Percentiles rank a stretch among this genome's conserved stretches.
Conservation (phyloP, 2,113 vertebrate species). For the Nettapus auritus region DNA sequence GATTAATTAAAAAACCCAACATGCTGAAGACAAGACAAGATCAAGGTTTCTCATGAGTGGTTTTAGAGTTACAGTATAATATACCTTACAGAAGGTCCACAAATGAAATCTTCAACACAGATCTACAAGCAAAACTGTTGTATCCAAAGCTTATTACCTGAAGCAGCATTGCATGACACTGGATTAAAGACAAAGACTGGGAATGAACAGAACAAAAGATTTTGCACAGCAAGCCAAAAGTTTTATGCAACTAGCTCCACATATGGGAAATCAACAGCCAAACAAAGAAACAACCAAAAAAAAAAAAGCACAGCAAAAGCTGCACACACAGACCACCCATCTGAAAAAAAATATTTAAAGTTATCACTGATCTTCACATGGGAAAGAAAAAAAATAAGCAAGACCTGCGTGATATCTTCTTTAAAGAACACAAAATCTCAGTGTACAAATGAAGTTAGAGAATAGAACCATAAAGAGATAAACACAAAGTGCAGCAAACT, state of each 20-base stretch:
- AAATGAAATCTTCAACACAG: constrained; percentile 1
- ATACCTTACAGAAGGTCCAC: background rate
- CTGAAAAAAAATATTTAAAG: background rate
- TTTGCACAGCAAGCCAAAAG: background rate
- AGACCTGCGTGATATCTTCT: background rate
- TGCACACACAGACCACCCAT: background rate
- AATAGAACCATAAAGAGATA: background rate
- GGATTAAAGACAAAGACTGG: background rate
- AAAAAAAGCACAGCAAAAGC: background rate
- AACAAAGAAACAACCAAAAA: background rate
- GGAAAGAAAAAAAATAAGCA: background rate
- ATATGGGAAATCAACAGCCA: background rate
- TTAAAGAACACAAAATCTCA: background rate
- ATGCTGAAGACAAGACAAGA: background rate
- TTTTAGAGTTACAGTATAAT: background rate
- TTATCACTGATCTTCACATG: background rate
- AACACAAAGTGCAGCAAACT: background rate
- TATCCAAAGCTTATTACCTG: constrained; percentile 24
- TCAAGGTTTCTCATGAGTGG: background rate
- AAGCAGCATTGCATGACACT: constrained; percentile 10
- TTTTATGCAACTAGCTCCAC: background rate
- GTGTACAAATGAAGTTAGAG: background rate
- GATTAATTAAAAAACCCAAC: background rate
- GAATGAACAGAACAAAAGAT: background rate
- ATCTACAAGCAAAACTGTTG: constrained; percentile 2